phyloP scores from a whole-genome alignment of 2,888 invertebrate genomes.

The Endomychus coccineus region DNA sequence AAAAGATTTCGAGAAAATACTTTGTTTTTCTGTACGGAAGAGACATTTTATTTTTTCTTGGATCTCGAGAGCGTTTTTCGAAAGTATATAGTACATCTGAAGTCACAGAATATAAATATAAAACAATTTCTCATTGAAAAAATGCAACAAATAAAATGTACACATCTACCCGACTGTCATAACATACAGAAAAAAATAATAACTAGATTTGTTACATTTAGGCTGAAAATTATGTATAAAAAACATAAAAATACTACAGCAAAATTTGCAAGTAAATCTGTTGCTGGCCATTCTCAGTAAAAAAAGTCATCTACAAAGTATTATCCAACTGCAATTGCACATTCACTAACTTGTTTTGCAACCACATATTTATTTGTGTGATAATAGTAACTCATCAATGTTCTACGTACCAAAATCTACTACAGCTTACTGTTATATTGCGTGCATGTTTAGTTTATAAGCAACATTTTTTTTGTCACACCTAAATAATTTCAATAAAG shows the following conservation, averaged over 20 bases:
- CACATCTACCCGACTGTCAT: constrained; percentile 13
- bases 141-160: constrained; percentile 5
- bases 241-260: constrained; percentile 7
- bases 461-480: no score
- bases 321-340: no score
- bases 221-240: constrained; percentile 14
- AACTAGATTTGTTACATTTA: constrained; percentile 9
- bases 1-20: constrained; percentile 8
- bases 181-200: constrained; percentile 15
- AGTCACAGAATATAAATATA: constrained; percentile 12
- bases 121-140: constrained; percentile 10
- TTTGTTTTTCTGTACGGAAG: constrained; percentile 13
- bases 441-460: no score
- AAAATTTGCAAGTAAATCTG: no score
- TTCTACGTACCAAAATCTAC: no score
- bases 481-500: no score
- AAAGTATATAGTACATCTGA: constrained; percentile 11
- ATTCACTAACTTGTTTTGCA: no score
- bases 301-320: no score
- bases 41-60: constrained; percentile 8
- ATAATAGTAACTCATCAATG: no score
- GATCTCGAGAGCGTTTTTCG: constrained; percentile 14
- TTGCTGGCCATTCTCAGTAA: no score
- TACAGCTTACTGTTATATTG: no score
- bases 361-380: no score